Conservation (phyloP, 1,140 invertebrate genomes). For the Fopius arisanus region DNA sequence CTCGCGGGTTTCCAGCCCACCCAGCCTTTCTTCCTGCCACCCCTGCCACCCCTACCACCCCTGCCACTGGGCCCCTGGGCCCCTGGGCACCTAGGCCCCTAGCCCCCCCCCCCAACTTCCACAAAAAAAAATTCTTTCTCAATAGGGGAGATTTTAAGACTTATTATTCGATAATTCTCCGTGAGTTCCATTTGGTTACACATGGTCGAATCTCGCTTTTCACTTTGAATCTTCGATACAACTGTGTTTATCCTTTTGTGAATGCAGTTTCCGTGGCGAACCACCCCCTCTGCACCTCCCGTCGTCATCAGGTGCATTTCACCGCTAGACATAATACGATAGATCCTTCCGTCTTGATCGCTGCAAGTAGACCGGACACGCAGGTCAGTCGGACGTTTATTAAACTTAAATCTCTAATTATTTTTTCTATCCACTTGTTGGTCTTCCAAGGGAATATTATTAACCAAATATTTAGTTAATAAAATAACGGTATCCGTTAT, state of each 20-base stretch:
- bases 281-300: background rate
- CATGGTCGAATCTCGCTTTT: slow-evolving; percentile 49
- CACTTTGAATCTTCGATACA: slow-evolving; percentile 36
- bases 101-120: background rate
- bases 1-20: background rate
- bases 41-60: too few relatives aligned
- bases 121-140: background rate
- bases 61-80: too few relatives aligned
- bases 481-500: too few relatives aligned
- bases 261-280: background rate
- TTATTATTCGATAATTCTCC: slow-evolving; percentile 26
- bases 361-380: slow-evolving; percentile 45
- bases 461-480: too few relatives aligned
- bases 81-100: too few relatives aligned
- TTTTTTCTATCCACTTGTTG: too few relatives aligned
- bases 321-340: slow-evolving; percentile 30
- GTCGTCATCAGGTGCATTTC: slow-evolving; percentile 20
- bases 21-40: too few relatives aligned
- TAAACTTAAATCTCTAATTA: too few relatives aligned
- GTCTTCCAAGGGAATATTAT: too few relatives aligned
- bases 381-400: slow-evolving; percentile 18
- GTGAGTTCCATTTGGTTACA: slow-evolving; percentile 46
- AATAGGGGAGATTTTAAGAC: background rate
- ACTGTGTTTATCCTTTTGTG: slow-evolving; percentile 32
- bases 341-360: slow-evolving; percentile 20